Conservation (phyloP, 2,888 invertebrate genomes). For the Cheilosia impressa region DNA sequence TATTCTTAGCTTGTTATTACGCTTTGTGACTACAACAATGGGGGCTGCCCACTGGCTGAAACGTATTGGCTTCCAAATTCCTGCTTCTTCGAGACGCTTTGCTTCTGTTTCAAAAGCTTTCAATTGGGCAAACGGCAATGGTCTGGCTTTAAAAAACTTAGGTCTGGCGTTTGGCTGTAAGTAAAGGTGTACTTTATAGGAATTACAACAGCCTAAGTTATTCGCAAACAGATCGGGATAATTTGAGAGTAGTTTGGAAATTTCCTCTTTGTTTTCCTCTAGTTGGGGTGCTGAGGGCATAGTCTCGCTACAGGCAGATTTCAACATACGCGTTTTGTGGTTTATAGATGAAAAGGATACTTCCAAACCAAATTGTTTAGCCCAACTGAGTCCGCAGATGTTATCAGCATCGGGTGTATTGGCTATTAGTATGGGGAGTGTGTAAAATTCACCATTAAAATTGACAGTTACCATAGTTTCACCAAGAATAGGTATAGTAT, state of each 20-base stretch:
- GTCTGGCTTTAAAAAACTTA: slow-evolving; percentile 40
- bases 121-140: slow-evolving; percentile 73
- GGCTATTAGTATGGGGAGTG: too few relatives aligned
- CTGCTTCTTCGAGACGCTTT: slow-evolving; percentile 51
- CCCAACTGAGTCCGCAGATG: neutral
- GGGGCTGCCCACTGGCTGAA: slow-evolving; percentile 80
- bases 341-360: neutral
- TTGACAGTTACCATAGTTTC: neutral
- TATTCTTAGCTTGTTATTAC: slow-evolving; percentile 76
- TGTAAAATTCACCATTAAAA: too few relatives aligned
- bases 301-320: neutral
- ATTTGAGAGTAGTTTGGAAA: slow-evolving; percentile 31
- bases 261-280: too few relatives aligned
- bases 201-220: too few relatives aligned
- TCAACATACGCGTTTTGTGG: neutral
- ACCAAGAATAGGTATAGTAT: neutral
- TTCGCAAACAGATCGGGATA: too few relatives aligned
- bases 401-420: too few relatives aligned
- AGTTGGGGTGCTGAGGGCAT: neutral
- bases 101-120: slow-evolving; percentile 69
- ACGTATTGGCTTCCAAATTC: slow-evolving; percentile 59
- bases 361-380: neutral
- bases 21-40: slow-evolving; percentile 78
- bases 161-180: too few relatives aligned
- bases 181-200: too few relatives aligned